phyloP scores from a whole-genome alignment of 2,797 vertebrate species.

The Pantherophis alleghaniensis region DNA sequence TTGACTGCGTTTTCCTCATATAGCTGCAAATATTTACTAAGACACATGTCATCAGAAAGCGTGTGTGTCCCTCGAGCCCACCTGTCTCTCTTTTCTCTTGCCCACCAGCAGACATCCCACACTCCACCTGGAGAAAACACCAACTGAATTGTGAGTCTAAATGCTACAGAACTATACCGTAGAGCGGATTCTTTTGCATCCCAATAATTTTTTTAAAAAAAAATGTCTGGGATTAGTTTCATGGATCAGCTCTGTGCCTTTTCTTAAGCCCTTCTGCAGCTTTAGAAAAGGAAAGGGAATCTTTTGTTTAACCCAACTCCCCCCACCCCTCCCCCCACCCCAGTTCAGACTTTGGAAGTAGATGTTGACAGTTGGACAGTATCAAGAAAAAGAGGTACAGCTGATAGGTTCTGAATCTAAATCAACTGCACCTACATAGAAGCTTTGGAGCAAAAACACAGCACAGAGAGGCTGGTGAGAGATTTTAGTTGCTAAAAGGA shows the following conservation, averaged over 20 bases:
- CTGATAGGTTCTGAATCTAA: slow-evolving; percentile 26
- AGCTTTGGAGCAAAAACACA: not conserved
- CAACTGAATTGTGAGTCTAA: not conserved
- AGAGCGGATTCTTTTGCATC: not conserved
- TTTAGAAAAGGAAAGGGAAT: not conserved
- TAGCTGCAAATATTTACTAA: not conserved
- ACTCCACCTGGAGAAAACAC: not conserved
- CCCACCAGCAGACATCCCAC: slow-evolving; percentile 14
- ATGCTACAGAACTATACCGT: not conserved
- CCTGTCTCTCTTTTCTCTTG: not conserved
- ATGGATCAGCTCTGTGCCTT: not conserved
- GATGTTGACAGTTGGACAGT: not conserved
- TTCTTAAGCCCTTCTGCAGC: not conserved
- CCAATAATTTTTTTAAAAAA: not conserved
- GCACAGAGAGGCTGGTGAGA: not conserved
- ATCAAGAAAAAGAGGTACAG: not conserved
- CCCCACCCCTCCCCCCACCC: no score
- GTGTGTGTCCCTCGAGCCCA: not conserved
- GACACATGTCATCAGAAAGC: not conserved
- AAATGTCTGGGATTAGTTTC: not conserved
- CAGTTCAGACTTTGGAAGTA: not conserved
- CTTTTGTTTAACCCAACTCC: not conserved
- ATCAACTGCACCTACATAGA: not conserved
- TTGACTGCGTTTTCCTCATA: not conserved
- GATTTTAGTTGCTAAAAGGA: not conserved